Evolutionary conservation across 2,113 vertebrate species (phyloP).

Genomic region (Campylorhamphus procurvoides): DNA sequence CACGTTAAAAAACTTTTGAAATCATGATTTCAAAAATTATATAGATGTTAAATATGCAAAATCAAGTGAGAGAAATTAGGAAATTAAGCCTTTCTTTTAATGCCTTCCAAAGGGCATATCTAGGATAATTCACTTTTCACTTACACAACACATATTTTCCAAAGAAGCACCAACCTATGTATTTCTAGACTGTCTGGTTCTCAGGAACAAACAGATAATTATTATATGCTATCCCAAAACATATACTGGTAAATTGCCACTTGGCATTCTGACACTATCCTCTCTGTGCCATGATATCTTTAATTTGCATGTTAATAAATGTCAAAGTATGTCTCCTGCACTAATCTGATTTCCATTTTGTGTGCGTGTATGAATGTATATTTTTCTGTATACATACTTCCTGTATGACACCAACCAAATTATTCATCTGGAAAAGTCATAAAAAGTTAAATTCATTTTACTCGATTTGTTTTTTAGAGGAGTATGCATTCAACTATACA

Average conservation of each 20-base stretch:
- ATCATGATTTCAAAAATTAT: not conserved
- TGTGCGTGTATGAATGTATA: not conserved
- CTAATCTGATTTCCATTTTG: not conserved
- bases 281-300: not conserved
- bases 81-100: not conserved
- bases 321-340: constrained; percentile 15
- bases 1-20: not conserved
- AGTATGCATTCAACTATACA: not conserved
- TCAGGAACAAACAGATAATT: not conserved
- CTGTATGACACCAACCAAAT: not conserved
- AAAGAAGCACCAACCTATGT: not conserved
- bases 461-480: not conserved
- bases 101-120: not conserved
- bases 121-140: not conserved
- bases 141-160: not conserved
- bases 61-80: not conserved
- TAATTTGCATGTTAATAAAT: constrained; percentile 48
- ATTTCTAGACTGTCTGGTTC: not conserved
- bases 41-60: not conserved
- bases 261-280: not conserved
- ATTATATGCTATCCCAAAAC: not conserved
- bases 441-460: not conserved
- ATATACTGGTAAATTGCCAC: not conserved
- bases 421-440: not conserved
- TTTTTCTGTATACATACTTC: not conserved